A percentile compares a stretch with the other conserved stretches of the same genome.
These are phyloP conservation scores for Delichon dasypus DNA, from an alignment of 2,797 vertebrate genomes.

Conservation along the genomic window DNA sequence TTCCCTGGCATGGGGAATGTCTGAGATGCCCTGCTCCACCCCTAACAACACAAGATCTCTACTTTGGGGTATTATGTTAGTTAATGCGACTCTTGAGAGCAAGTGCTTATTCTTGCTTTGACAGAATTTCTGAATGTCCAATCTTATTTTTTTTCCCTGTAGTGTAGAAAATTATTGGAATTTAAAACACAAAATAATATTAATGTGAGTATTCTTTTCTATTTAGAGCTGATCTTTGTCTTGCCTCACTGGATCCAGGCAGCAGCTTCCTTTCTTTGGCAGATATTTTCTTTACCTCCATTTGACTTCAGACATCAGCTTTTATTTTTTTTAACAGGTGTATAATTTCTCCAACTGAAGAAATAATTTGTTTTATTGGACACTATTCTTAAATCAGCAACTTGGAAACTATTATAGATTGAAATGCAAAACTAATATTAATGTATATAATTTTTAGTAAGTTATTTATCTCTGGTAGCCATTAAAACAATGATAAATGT, in stretches of 20 bases:
- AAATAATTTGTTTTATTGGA: neutral
- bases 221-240: neutral
- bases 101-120: neutral
- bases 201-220: neutral
- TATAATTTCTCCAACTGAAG: neutral
- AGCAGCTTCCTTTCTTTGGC: neutral
- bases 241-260: neutral
- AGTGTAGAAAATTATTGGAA: neutral
- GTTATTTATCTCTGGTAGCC: neutral
- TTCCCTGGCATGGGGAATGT: too few relatives aligned
- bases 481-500: neutral
- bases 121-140: neutral
- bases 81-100: neutral
- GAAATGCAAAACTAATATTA: neutral
- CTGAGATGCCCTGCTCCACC: neutral
- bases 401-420: neutral
- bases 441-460: neutral
- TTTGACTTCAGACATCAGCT: neutral
- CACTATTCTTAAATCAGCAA: neutral
- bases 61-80: neutral
- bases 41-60: neutral
- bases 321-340: neutral
- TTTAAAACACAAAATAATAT: neutral
- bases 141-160: neutral
- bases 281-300: slow-evolving; percentile 25